Evolutionary conservation across 2,113 vertebrate species (phyloP).

Genomic region (Varanus salvator): DNA sequence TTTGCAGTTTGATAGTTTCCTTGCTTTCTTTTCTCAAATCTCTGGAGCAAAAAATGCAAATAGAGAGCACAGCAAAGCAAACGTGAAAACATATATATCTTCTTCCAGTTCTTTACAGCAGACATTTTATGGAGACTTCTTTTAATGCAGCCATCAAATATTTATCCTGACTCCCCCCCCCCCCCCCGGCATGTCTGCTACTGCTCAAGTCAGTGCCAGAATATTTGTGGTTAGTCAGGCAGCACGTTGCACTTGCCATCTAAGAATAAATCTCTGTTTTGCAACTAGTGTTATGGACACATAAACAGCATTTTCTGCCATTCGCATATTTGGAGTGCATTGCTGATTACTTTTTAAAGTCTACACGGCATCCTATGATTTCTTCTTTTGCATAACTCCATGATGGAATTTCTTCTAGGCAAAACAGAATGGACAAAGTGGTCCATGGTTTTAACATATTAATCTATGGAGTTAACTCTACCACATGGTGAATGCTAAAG

Average conservation of each 20-base stretch:
- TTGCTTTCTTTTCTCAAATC: slow-evolving; percentile 42
- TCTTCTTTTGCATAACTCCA: slow-evolving; percentile 44
- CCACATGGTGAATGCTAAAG: not conserved
- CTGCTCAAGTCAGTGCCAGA: slow-evolving; percentile 51
- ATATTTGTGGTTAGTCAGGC: slow-evolving; percentile 68
- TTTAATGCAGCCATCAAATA: slow-evolving; percentile 58
- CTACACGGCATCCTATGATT: slow-evolving; percentile 38
- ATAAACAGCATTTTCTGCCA: not conserved
- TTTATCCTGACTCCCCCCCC: slow-evolving; percentile 14
- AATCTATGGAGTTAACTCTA: not conserved
- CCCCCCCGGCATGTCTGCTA: slow-evolving; percentile 36
- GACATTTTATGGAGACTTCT: slow-evolving; percentile 54
- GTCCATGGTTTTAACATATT: not conserved
- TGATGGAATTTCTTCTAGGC: slow-evolving; percentile 49
- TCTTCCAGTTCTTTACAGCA: slow-evolving; percentile 44
- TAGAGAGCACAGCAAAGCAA: slow-evolving; percentile 49
- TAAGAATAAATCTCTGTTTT: slow-evolving; percentile 44
- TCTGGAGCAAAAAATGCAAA: slow-evolving; percentile 61
- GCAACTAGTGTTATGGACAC: slow-evolving; percentile 49
- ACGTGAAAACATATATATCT: slow-evolving; percentile 45
- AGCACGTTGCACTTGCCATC: slow-evolving; percentile 31
- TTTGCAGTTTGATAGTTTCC: slow-evolving; percentile 40
- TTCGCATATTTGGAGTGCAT: slow-evolving; percentile 27
- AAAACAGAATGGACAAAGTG: not conserved
- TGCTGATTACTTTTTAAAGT: slow-evolving; percentile 47